Evolutionary conservation across 2,888 invertebrate genomes (phyloP).

Genomic region (Xanthia icteritia): DNA sequence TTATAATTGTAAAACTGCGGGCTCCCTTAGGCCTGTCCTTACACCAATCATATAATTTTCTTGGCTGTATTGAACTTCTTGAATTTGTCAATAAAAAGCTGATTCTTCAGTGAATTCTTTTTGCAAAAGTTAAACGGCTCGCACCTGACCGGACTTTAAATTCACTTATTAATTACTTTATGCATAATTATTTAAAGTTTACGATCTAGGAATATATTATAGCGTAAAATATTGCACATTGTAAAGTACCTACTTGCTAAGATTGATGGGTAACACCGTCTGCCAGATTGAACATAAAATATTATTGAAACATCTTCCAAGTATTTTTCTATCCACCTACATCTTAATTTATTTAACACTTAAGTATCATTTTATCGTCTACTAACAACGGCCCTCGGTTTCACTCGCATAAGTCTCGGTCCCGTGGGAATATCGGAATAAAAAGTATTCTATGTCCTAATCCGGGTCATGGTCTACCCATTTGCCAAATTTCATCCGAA

Average conservation of each 20-base stretch:
- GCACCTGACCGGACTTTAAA: constrained; percentile 29
- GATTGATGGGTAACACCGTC: constrained; percentile 13
- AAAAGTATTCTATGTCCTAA: too few species aligned
- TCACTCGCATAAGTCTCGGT: too few species aligned
- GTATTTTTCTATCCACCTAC: not conserved
- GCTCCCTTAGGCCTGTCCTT: too few species aligned
- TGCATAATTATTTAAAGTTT: constrained; percentile 29
- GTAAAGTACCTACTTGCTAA: not conserved
- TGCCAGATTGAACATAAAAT: constrained; percentile 7
- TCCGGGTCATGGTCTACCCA: too few species aligned
- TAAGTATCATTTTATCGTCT: too few species aligned
- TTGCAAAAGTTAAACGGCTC: not conserved
- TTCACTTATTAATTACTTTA: not conserved
- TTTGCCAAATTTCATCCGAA: too few species aligned
- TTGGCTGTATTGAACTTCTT: not conserved
- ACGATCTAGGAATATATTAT: constrained; percentile 36
- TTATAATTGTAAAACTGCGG: too few species aligned
- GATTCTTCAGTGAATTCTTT: not conserved
- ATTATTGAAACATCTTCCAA: not conserved
- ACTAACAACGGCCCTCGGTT: too few species aligned
- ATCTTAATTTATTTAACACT: not conserved
- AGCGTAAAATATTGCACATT: constrained; percentile 38
- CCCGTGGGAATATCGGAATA: too few species aligned
- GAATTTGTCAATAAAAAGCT: not conserved
- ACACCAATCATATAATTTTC: not conserved